Percentiles rank a stretch among this genome's conserved stretches.
phyloP scores from a whole-genome alignment of 2,888 invertebrate species.

The Andrena fulva region DNA sequence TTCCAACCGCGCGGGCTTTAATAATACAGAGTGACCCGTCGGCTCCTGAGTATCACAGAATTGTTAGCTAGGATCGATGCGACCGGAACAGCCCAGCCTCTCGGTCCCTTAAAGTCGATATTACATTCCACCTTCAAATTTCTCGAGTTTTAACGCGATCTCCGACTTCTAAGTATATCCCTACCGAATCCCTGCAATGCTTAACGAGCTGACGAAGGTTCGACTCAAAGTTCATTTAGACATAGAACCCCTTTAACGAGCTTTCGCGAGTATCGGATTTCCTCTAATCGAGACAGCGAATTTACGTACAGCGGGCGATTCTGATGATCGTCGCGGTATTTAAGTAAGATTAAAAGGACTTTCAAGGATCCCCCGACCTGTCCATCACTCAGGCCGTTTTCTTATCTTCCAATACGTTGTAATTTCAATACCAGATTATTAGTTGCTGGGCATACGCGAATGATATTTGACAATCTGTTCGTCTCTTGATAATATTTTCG shows the following conservation, averaged over 20 bases:
- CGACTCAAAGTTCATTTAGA: neutral
- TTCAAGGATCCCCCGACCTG: conserved; percentile 36
- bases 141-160: no score
- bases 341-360: conserved; percentile 13
- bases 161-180: neutral
- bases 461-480: conserved; percentile 39
- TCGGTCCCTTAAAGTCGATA: conserved; percentile 5
- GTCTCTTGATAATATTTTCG: neutral
- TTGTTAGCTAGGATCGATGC: conserved; percentile 30
- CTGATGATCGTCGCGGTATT: neutral
- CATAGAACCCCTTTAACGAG: conserved; percentile 4
- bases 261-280: neutral
- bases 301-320: neutral
- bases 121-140: conserved; percentile 13
- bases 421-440: conserved; percentile 6
- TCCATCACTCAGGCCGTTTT: conserved; percentile 24
- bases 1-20: neutral
- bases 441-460: conserved; percentile 28
- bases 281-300: conserved; percentile 15
- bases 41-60: neutral
- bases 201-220: neutral
- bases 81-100: conserved; percentile 5
- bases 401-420: conserved; percentile 12
- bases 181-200: neutral
- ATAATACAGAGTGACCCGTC: conserved; percentile 13